Evolutionary conservation across 2,888 invertebrate genomes (phyloP).

Genomic region (Pandemis corylana): DNA sequence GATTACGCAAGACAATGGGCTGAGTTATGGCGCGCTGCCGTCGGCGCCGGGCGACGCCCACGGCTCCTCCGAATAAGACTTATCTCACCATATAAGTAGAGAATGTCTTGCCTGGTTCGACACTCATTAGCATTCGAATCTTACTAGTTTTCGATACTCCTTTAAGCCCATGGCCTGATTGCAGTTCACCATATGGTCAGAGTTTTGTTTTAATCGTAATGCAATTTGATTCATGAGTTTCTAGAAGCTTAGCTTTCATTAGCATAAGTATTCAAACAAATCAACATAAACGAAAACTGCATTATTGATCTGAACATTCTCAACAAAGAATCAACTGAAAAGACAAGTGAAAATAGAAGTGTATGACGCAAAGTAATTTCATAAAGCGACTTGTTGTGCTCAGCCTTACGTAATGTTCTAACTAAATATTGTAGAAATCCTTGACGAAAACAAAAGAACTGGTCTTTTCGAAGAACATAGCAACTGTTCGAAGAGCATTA

Average conservation of each 20-base stretch:
- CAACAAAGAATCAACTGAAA: constrained; percentile 12
- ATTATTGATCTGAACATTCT: not conserved
- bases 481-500: constrained; percentile 68
- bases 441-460: constrained; percentile 59
- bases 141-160: constrained; percentile 60
- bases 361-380: constrained; percentile 23
- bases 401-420: constrained; percentile 55
- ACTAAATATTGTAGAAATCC: constrained; percentile 51
- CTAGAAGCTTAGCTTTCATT: not conserved
- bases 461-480: constrained; percentile 49
- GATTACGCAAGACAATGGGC: constrained; percentile 76
- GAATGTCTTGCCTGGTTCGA: constrained; percentile 65
- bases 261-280: not conserved
- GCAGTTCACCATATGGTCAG: constrained; percentile 61
- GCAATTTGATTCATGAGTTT: not conserved
- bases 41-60: constrained; percentile 72
- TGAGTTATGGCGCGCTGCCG: constrained; percentile 62
- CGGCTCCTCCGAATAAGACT: constrained; percentile 65
- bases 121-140: constrained; percentile 66
- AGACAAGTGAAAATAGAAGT: constrained; percentile 29
- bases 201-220: constrained; percentile 42
- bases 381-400: constrained; percentile 20
- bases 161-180: constrained; percentile 59
- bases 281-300: not conserved
- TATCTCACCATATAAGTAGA: constrained; percentile 76